Percentiles rank a stretch among this genome's conserved stretches.
Evolutionary conservation across 2,113 vertebrate species (phyloP).

Genomic region (Oreochromis aureus): DNA sequence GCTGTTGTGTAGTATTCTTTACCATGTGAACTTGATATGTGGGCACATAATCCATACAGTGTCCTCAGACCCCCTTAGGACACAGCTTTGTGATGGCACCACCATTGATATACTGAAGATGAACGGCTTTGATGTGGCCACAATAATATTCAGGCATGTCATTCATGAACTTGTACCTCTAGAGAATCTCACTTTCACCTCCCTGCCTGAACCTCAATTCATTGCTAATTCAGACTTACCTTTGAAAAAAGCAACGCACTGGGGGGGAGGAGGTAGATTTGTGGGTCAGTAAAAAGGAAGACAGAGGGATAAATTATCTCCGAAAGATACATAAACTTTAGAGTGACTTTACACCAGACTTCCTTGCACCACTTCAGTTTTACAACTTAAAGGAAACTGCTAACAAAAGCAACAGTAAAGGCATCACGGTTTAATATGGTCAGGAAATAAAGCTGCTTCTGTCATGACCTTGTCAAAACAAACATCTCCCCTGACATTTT

Average conservation of each 20-base stretch:
- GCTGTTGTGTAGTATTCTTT: conserved; percentile 72
- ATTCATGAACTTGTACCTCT: conserved; percentile 67
- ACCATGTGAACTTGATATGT: conserved; percentile 68
- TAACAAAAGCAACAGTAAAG: conserved; percentile 11
- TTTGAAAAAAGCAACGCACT: not conserved
- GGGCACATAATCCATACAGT: conserved; percentile 67
- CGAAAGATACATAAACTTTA: not conserved
- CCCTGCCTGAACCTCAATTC: not conserved
- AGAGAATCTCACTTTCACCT: conserved; percentile 23
- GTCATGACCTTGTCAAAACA: conserved; percentile 64
- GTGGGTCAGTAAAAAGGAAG: not conserved
- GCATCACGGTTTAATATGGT: conserved; percentile 1
- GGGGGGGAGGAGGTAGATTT: not conserved
- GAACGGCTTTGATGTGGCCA: conserved; percentile 67
- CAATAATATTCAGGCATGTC: conserved; percentile 62
- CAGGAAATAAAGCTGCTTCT: conserved; percentile 52
- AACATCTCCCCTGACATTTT: conserved; percentile 45
- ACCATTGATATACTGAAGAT: conserved; percentile 70
- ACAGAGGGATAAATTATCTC: not conserved
- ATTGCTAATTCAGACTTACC: not conserved
- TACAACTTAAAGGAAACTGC: conserved; percentile 17
- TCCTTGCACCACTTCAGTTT: not conserved
- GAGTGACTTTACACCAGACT: not conserved
- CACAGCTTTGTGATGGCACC: conserved; percentile 66
- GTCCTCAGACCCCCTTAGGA: conserved; percentile 60